A percentile compares a stretch with the other conserved stretches of the same genome.
Evolutionary conservation across 2,113 vertebrate genomes (phyloP).

Genomic region (Oostethus manadensis): DNA sequence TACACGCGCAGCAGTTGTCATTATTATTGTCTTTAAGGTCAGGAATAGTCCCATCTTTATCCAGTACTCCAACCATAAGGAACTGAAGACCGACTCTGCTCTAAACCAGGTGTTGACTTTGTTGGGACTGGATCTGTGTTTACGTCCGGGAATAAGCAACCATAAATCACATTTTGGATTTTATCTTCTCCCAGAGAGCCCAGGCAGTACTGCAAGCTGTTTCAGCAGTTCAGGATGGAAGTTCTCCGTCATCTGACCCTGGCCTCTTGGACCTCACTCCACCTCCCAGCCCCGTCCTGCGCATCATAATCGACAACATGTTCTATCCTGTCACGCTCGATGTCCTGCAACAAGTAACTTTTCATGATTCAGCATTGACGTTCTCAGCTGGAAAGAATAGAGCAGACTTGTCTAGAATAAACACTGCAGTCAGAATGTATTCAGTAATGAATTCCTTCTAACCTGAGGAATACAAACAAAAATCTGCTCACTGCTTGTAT

Average conservation of each 20-base stretch:
- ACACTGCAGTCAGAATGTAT: not conserved
- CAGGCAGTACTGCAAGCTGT: conserved; percentile 96
- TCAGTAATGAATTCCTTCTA: no score
- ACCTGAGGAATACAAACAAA: no score
- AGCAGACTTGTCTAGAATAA: not conserved
- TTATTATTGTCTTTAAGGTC: conserved; percentile 78
- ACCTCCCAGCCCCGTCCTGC: conserved; percentile 90
- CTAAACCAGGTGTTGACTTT: conserved; percentile 75
- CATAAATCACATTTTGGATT: not conserved
- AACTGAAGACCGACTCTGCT: conserved; percentile 95
- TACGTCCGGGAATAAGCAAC: not conserved
- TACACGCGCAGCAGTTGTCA: not conserved
- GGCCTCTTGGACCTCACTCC: conserved; percentile 87
- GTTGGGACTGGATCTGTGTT: not conserved
- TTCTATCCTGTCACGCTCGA: conserved; percentile 98
- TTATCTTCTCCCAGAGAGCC: conserved; percentile 75
- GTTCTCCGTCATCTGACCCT: conserved; percentile 85
- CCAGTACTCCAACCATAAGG: conserved; percentile 98
- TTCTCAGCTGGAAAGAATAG: not conserved
- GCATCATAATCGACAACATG: conserved; percentile 99
- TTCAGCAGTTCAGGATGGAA: conserved; percentile 91
- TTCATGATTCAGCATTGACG: not conserved
- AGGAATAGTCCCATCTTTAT: conserved; percentile 95
- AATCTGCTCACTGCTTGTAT: no score
- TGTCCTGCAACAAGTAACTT: conserved; percentile 91